A percentile compares a stretch with the other conserved stretches of the same genome.
phyloP scores from a whole-genome alignment of 2,888 invertebrate species.

The Lysandra coridon region DNA sequence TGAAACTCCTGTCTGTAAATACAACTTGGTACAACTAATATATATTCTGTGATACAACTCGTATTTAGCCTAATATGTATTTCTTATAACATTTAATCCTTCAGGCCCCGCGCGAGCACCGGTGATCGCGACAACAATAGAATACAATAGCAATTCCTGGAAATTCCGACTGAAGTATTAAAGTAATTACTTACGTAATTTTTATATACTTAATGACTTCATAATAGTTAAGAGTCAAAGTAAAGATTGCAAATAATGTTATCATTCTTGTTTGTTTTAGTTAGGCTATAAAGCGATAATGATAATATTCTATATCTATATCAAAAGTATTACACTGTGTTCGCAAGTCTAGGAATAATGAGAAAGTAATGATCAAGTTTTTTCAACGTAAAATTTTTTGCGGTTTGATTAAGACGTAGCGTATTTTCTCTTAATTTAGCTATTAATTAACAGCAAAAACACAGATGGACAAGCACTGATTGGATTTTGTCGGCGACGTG shows the following conservation, averaged over 20 bases:
- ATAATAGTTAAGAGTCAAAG: constrained; percentile 3
- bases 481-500: not conserved
- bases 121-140: no score
- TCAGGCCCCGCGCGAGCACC: no score
- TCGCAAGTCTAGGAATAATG: not conserved
- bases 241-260: not conserved
- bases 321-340: not conserved
- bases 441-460: not conserved
- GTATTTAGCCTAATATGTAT: no score
- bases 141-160: no score
- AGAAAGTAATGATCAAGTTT: constrained; percentile 15
- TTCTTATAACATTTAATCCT: no score
- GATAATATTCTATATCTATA: not conserved
- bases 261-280: not conserved
- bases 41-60: no score
- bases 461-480: not conserved
- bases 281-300: not conserved
- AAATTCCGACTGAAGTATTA: no score
- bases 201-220: not conserved
- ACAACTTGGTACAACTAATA: no score
- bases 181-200: no score
- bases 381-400: not conserved
- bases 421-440: not conserved
- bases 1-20: no score
- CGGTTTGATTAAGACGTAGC: not conserved